Evolutionary conservation across 2,797 vertebrate genomes (phyloP).

Genomic region (Tapera naevia): DNA sequence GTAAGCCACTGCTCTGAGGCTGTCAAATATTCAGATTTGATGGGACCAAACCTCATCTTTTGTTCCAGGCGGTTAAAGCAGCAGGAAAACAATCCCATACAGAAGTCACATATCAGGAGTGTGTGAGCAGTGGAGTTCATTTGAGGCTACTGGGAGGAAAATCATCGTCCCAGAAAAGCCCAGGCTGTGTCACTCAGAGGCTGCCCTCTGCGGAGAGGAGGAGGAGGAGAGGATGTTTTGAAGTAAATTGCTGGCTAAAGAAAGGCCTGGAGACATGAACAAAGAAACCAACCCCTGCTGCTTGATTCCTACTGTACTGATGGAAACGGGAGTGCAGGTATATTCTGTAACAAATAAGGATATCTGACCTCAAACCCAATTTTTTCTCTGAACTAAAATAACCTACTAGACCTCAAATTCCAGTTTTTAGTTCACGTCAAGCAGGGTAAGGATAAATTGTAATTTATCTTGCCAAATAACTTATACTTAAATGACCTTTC

Average conservation of each 20-base stretch:
- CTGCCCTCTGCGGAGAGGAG: background rate
- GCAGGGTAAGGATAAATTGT: background rate
- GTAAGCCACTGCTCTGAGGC: background rate
- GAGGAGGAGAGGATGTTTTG: background rate
- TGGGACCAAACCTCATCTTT: background rate
- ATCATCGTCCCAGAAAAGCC: background rate
- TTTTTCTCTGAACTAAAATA: background rate
- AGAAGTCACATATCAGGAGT: rapidly evolving
- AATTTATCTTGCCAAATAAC: background rate
- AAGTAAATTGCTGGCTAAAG: background rate
- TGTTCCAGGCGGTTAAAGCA: background rate
- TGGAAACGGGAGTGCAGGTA: background rate
- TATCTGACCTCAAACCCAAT: background rate
- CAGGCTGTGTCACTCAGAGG: rapidly evolving
- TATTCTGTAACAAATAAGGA: background rate
- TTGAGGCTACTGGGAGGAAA: background rate
- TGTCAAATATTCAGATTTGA: background rate
- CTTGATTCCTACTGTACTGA: background rate
- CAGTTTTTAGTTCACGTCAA: background rate
- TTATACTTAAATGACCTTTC: background rate
- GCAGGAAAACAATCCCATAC: background rate
- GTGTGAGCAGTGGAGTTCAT: background rate
- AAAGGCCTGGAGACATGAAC: background rate
- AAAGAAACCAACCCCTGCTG: background rate
- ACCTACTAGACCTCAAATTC: background rate